Evolutionary conservation across 2,888 invertebrate species (phyloP), one percentile per base, ranked within the genome.

Genomic region (Drosophila ustulata): DNA sequence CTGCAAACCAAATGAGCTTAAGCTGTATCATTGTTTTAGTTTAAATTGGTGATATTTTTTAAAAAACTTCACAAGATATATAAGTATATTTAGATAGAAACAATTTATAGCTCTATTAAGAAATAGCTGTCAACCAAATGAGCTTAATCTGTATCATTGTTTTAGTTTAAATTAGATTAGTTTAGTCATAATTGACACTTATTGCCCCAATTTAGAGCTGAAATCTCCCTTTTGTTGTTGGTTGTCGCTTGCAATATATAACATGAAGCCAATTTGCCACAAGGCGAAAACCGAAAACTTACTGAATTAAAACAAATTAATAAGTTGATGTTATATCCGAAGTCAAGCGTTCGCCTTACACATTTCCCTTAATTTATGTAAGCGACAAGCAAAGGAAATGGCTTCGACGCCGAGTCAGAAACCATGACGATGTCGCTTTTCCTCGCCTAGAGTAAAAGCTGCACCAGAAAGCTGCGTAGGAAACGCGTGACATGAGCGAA

Each of bases 291-390:
- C 58, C 28, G 73, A 64, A 80, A 87, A 75, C 55, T 58, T 67
- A 74, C 72, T 65, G 83, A 86, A 88, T 85, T 83, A 88, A 74
- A 53, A 30, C 78, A 74, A 83, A 85, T 85, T 85, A 88, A 75
- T 82, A 79, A 71, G 68, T 69, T 18, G 18, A 18, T 18, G 18
- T 18, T 69, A 75, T 66, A 56, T 51, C 4, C 50, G 37, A 58
- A 49, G 53, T 30, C 39, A 56, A 46, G 26, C 26, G 43, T 45
- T 62, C 47, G 30, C 43, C 57, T 45, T 39, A 57, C 52, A 63
- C 66, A 72, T 71, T 71, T 72, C 61, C 58, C 58, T 39, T 59
- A 57, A 51, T 59, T 67, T 63, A 68, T 66, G 43, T 75, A 75
- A 78, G 71, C 62, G 51, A 56, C 52, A 72, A 72, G 56, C 51